Base-by-base conservation (phyloP, 2,797 vertebrate genomes). In the Garrulus glandarius region DNA sequence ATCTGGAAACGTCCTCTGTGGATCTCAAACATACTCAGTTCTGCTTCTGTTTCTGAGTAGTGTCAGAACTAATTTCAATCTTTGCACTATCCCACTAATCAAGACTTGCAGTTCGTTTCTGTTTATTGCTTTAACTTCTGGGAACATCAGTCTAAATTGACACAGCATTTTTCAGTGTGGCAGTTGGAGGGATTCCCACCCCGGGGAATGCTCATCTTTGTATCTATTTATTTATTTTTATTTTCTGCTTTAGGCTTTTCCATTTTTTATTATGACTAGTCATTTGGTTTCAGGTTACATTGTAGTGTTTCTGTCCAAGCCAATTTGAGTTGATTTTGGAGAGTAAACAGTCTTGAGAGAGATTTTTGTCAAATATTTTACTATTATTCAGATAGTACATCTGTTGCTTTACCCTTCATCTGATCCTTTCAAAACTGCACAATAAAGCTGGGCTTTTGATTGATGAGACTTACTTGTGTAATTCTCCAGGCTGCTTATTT, bases 321-420 rank as follows among this genome's bases (percentile, higher is more conserved):
- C 65, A 85, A 71, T 91, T 85, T 68, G 71, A 80, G 68, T 41
- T 59, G 52, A 80, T 89, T 85, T 92, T 67, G 79, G 79, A 81
- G 52, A 89, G 46, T 64, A 57, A 77, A 74, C 16, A 89, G 57
- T 74, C 57, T 83, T 89, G 34, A 71, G 91, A 80, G 79, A 50
- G 12, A 39, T 68, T 85, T 89, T 84, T 71, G 64, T 80, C 27
- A 68, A 81, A 71, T 90, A 41, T 71, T 83, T 89, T 86, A 11
- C 71, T 84, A 1, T 59, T 79, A 49, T 64, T 89, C 75, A 69
- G 79, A 36, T 71, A 53, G 64, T 61, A 53, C 53, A 86, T 93
- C 57, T 89, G 53, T 50, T 94, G 50, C 69, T 95, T 92, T 89
- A 59, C 37, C 43, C 64, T 95, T 92, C 80, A 82, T 71, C 36